Conservation (phyloP, 2,113 vertebrate species). For the Cnemophilus loriae region DNA sequence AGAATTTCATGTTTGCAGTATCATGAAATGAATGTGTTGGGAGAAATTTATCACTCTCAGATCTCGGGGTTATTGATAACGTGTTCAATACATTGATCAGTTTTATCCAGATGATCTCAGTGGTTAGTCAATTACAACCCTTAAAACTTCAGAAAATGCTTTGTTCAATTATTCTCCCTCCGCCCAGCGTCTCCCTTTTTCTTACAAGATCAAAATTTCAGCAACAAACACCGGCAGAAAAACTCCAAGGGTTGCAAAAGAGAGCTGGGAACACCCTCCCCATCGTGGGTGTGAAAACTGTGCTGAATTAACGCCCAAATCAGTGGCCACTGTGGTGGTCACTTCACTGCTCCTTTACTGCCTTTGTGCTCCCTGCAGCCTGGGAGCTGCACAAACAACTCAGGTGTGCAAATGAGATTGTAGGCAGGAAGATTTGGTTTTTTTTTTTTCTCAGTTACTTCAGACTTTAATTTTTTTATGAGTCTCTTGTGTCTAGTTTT, state of each 20-base stretch:
- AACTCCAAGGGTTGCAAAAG: not conserved
- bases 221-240: not conserved
- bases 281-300: not conserved
- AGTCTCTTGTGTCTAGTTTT: conserved; percentile 60
- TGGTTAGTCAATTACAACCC: not conserved
- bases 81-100: not conserved
- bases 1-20: not conserved
- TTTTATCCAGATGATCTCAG: not conserved
- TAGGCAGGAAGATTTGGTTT: conserved; percentile 8
- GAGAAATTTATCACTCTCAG: not conserved
- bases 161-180: not conserved
- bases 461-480: conserved; percentile 59
- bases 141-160: not conserved
- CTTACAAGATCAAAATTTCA: not conserved
- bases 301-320: not conserved
- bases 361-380: not conserved
- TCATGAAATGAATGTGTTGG: not conserved
- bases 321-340: not conserved
- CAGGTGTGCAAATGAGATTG: conserved; percentile 56
- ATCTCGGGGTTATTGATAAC: not conserved
- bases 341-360: not conserved
- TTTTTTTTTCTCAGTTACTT: conserved; percentile 21
- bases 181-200: not conserved
- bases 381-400: conserved; percentile 6
- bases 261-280: not conserved